phyloP scores from a whole-genome alignment of 2,797 vertebrate species.

The Pangasius djambal region DNA sequence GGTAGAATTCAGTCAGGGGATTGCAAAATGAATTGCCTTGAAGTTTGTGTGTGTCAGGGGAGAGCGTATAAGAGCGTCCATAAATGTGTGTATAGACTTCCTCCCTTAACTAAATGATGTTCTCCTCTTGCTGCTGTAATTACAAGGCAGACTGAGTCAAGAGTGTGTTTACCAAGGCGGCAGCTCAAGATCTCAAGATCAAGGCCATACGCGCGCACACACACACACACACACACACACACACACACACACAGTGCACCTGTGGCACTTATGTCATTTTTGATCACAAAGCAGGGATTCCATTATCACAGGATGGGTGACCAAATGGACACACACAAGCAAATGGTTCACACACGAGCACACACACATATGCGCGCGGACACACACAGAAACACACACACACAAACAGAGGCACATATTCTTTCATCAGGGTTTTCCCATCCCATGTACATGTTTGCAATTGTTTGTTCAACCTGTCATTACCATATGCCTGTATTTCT shows the following conservation, averaged over 20 bases:
- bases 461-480: conserved; percentile 34
- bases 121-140: conserved; percentile 54
- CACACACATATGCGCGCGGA: background rate
- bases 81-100: conserved; percentile 46
- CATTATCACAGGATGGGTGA: conserved; percentile 26
- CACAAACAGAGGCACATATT: background rate
- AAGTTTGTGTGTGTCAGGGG: conserved; percentile 10
- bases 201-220: conserved; percentile 49
- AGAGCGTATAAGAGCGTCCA: conserved; percentile 29
- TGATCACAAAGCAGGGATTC: conserved; percentile 55
- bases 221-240: conserved; percentile 47
- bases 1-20: conserved; percentile 20
- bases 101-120: conserved; percentile 56
- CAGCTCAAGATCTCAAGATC: conserved; percentile 53
- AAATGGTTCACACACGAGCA: background rate
- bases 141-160: conserved; percentile 52
- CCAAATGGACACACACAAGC: background rate
- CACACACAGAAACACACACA: background rate
- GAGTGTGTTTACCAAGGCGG: conserved; percentile 55
- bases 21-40: conserved; percentile 24
- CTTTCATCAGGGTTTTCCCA: conserved; percentile 38
- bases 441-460: conserved; percentile 67
- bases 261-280: conserved; percentile 49
- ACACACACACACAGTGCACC: conserved; percentile 44
- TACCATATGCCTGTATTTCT: conserved; percentile 14